Evolutionary conservation across 2,113 vertebrate species (phyloP).

Genomic region (Spilogale gracilis): DNA sequence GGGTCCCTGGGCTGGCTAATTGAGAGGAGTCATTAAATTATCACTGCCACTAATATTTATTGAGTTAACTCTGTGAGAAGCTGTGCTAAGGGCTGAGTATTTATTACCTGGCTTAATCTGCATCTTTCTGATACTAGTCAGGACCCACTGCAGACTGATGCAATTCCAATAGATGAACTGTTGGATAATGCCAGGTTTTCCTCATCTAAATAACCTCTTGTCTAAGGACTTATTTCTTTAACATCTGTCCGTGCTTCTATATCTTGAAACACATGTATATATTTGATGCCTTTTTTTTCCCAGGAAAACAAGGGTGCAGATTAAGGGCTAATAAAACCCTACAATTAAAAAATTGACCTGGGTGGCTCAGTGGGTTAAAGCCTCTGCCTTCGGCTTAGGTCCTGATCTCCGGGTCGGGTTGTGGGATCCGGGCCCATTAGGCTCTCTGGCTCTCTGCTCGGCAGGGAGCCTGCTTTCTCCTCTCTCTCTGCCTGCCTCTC

Average conservation of each 20-base stretch:
- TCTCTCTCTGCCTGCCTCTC: no score
- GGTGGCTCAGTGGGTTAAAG: no score
- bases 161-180: background rate
- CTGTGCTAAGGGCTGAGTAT: background rate
- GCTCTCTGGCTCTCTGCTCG: no score
- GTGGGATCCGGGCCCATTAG: no score
- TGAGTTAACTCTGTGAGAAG: background rate
- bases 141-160: background rate
- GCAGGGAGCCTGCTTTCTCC: no score
- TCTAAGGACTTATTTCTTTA: constrained; percentile 16
- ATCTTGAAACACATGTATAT: background rate
- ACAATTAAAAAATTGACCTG: constrained; percentile 67
- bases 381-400: no score
- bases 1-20: background rate
- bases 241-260: background rate
- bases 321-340: constrained; percentile 40
- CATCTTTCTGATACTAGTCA: background rate
- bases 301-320: background rate
- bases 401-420: no score
- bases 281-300: background rate
- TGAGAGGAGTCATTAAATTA: constrained; percentile 14
- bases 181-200: background rate
- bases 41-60: background rate
- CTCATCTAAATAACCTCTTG: background rate
- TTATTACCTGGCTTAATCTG: background rate